A percentile compares a stretch with the other conserved stretches of the same genome.
Conservation (phyloP, 2,113 vertebrate species). For the Gymnarchus niloticus region DNA sequence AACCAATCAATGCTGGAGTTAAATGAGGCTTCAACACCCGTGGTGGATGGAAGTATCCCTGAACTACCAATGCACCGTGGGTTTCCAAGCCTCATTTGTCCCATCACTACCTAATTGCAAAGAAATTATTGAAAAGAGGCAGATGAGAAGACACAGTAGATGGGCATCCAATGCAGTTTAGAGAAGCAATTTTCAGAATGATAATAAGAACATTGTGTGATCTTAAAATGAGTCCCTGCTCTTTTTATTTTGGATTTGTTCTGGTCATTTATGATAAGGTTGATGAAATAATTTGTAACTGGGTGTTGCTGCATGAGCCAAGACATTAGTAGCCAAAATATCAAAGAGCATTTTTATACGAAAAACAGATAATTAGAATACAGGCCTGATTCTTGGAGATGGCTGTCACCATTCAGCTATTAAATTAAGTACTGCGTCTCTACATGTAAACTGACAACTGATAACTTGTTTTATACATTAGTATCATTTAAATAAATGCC, state of each 20-base stretch:
- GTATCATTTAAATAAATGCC: not conserved
- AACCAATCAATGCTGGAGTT: no score
- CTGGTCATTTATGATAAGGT: not conserved
- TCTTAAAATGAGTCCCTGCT: not conserved
- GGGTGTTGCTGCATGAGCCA: not conserved
- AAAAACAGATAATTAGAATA: not conserved
- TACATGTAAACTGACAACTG: not conserved
- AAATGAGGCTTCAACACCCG: no score
- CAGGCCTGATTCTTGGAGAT: not conserved
- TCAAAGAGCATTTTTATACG: not conserved
- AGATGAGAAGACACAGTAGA: not conserved
- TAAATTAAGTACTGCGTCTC: no score
- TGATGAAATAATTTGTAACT: not conserved
- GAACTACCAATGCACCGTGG: no score
- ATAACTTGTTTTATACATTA: not conserved
- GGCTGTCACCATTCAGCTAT: no score
- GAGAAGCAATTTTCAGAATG: not conserved
- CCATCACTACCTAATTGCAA: no score
- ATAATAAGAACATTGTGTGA: not conserved
- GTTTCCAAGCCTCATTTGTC: no score
- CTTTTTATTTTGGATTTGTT: not conserved
- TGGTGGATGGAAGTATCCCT: no score
- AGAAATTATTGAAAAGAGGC: not conserved
- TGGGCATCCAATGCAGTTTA: not conserved
- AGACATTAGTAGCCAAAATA: not conserved